phyloP scores from a whole-genome alignment of 2,797 vertebrate species.

The Odontamblyopus rebecca region DNA sequence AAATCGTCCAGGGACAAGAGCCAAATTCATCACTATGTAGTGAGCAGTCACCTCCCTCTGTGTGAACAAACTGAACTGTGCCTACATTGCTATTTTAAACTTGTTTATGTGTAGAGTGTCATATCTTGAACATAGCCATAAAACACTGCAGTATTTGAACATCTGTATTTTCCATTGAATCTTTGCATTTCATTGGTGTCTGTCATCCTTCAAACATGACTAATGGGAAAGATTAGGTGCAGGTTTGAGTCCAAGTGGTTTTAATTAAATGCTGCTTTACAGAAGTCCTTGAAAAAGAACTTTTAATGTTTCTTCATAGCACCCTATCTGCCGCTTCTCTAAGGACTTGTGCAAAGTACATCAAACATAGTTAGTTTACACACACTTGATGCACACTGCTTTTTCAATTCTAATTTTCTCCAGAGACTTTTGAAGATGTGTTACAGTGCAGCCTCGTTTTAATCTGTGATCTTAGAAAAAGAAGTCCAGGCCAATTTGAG shows the following conservation, averaged over 20 bases:
- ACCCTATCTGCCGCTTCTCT: constrained; percentile 46
- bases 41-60: neutral
- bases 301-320: constrained; percentile 61
- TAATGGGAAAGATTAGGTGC: constrained; percentile 88
- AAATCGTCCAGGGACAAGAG: constrained; percentile 40
- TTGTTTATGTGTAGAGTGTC: neutral
- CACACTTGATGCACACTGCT: constrained; percentile 28
- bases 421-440: constrained; percentile 22
- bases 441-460: constrained; percentile 19
- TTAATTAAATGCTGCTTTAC: constrained; percentile 77
- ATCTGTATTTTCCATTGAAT: constrained; percentile 90
- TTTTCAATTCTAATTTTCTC: constrained; percentile 40
- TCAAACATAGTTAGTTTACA: constrained; percentile 7
- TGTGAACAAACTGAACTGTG: neutral
- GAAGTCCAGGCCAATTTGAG: constrained; percentile 30
- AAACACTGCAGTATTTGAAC: constrained; percentile 77
- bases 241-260: constrained; percentile 77
- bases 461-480: constrained; percentile 39
- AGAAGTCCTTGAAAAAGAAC: constrained; percentile 58
- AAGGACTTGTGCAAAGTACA: constrained; percentile 42
- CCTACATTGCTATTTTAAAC: neutral
- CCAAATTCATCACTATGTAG: too few species aligned
- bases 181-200: constrained; percentile 84
- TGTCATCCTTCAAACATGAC: constrained; percentile 91
- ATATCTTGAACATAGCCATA: constrained; percentile 56